Evolutionary conservation across 2,888 invertebrate species (phyloP), one percentile per base, ranked within the genome.

Genomic region (Euplagia quadripunctaria): DNA sequence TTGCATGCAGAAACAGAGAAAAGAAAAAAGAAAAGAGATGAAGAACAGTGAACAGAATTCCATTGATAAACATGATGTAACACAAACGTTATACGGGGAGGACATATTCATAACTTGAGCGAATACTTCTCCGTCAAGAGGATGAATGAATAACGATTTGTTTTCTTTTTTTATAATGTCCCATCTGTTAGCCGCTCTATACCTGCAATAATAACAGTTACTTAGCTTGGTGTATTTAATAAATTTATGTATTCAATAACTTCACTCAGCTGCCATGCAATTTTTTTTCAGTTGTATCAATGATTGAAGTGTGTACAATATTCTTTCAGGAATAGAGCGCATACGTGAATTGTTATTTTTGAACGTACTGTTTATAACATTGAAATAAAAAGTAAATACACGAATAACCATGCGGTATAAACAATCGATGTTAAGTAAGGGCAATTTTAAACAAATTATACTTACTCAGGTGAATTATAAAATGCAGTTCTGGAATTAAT

Each of bases 51-150:
- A 17, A 55, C 9, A 55, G 11, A 12, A 58, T 58, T 20, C 58
- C 20, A 58, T 11, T n/a, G 20, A 11, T 58, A 9, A 58, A 55
- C 8, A 58, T 58, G 4, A 20, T 20, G 6, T 31, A 61, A 11
- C 31, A 65, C 96, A 96, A 86, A 97, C 97, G 87, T 96, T 94
- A 85, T 97, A 97, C 14, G 97, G 96, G 0, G 97, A 96, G 0
- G 97, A 97, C 84, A 97, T 94, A 84, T 97, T 97, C 73, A 97
- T 96, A n/a, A 97, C 94, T 90, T 97, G 97, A 0, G 97, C 97
- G 88, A 97, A 97, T n/a, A 97, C 97, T 91, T 97, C 97, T 0
- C 98, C 97, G 85, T 97, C 97, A 12, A 97, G 86, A 0, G 97
- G 97, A 91, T 97, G 97, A 0, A 97, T 97, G 58, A 94, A 96